Evolutionary conservation across 2,888 invertebrate genomes (phyloP).

Genomic region (Plagodis pulveraria): DNA sequence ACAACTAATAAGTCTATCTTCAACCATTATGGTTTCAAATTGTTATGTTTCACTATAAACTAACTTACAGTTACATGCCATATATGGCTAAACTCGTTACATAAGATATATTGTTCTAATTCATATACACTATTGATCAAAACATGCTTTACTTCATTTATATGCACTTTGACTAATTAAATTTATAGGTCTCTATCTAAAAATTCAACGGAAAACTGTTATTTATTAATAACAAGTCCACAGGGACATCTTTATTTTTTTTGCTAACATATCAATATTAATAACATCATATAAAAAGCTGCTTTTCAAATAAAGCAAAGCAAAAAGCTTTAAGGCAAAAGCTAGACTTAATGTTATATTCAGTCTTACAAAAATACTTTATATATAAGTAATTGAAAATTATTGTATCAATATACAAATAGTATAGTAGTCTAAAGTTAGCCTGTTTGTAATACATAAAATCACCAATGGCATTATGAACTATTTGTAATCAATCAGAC

Average conservation of each 20-base stretch:
- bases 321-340: constrained; percentile 54
- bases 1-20: constrained; percentile 24
- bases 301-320: constrained; percentile 52
- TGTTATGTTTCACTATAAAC: constrained; percentile 34
- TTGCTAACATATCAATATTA: too few species aligned
- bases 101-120: constrained; percentile 7
- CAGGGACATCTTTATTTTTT: background rate
- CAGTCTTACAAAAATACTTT: too few species aligned
- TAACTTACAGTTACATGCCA: constrained; percentile 8
- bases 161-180: constrained; percentile 13
- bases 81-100: background rate
- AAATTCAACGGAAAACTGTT: background rate
- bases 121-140: constrained; percentile 12
- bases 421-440: too few species aligned
- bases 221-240: background rate
- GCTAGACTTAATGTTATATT: constrained; percentile 9
- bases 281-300: constrained; percentile 25
- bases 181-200: constrained; percentile 3
- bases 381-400: too few species aligned
- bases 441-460: too few species aligned
- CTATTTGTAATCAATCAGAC: too few species aligned
- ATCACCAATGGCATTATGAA: too few species aligned
- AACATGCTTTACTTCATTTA: constrained; percentile 21
- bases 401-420: too few species aligned
- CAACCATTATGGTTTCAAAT: constrained; percentile 37